These are phyloP conservation scores for Ornithoptera alexandrae DNA, from an alignment of 2,888 invertebrate species.

Conservation along the genomic window DNA sequence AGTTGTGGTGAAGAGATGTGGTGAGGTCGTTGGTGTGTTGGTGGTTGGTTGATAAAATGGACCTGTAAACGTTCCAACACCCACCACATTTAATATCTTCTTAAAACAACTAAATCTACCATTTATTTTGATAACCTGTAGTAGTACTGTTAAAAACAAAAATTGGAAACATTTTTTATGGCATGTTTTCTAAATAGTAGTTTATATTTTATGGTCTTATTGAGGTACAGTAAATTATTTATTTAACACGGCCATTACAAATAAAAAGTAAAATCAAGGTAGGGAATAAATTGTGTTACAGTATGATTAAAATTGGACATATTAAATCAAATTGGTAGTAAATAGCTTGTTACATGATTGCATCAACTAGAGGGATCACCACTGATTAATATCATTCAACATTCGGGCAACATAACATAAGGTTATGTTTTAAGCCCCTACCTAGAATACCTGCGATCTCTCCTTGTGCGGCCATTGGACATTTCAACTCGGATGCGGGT, in stretches of 20 bases:
- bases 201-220: neutral
- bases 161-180: neutral
- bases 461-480: constrained; percentile 92
- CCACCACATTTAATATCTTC: constrained; percentile 77
- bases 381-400: constrained; percentile 20
- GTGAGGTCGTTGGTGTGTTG: constrained; percentile 79
- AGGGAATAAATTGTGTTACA: constrained; percentile 15
- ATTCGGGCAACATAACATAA: constrained; percentile 28
- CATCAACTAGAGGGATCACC: neutral
- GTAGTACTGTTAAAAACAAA: constrained; percentile 26
- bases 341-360: neutral
- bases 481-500: constrained; percentile 94
- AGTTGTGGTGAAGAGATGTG: constrained; percentile 78
- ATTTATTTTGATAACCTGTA: constrained; percentile 30
- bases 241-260: neutral
- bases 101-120: constrained; percentile 42
- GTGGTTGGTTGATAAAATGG: constrained; percentile 80
- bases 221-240: neutral
- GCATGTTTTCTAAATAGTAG: neutral
- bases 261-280: neutral
- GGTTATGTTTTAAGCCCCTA: constrained; percentile 34
- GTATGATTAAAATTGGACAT: constrained; percentile 4
- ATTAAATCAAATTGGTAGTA: constrained; percentile 6
- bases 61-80: constrained; percentile 81
- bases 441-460: constrained; percentile 80